Base-by-base conservation (phyloP, 2,113 vertebrate species). In the Ifrita kowaldi region DNA sequence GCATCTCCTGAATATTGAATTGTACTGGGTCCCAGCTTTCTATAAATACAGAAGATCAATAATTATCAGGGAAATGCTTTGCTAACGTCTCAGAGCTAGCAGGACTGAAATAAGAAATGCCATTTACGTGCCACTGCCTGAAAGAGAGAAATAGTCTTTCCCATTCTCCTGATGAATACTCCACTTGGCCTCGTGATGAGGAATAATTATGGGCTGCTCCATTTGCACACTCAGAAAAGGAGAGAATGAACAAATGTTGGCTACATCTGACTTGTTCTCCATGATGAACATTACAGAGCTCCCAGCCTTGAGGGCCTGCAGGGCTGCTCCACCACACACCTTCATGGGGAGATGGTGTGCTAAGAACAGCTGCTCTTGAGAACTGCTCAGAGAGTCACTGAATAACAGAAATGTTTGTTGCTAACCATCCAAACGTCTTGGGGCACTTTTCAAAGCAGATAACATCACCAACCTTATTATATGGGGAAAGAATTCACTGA, bases 1-100 rank as follows among this genome's bases (percentile, higher is more conserved):
- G 96, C 94, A 96, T 94, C 90, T 95, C 73, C 87, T 97, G 95
- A 93, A 90, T 96, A 96, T 87, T 84, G 93, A 95, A 90, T 91
- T 89, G 84, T 62, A 74, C 71, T 46, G 53, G 47, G 84, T 63
- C 41, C 84, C 70, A 82, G 84, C 68, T 94, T 96, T 94, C 96
- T 89, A 97, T 96, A 96, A 97, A 97, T 93, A 91, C 57, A 94
- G 56, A 91, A 65, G 77, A 97, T 97, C 94, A 95, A 96, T 97
- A 97, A 94, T 93, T 97, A 96, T 96, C 93, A 97, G 81, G 70
- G 84, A 93, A 96, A 95, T 93, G 89, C 89, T 96, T 88, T 94
- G 78, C 92, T 91, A 96, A 94, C 53, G 0, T 95, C 87, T 92
- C 92, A 88, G 87, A 95, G 89, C 73, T 97, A 94, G 96, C 96